Base-by-base conservation (phyloP, 2,797 vertebrate species). In the Platyrinchus mystaceus region DNA sequence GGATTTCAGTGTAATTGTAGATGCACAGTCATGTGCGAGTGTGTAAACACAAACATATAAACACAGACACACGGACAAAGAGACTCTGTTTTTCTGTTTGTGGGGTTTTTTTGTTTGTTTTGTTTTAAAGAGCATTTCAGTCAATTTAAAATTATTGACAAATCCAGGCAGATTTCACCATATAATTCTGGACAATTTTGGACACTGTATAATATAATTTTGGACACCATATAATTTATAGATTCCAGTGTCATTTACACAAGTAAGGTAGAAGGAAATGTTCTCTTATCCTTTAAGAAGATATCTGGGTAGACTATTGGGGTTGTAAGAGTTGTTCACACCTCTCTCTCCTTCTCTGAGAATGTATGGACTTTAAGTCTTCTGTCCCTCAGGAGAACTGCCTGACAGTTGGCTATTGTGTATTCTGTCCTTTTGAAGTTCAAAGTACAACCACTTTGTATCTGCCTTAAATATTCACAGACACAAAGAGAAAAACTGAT, bases 401-500 rank as follows among this genome's bases (percentile, higher is more conserved):
- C 27, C 7, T 14, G 60, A 10, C 69, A 68, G 62, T 58, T 78
- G 46, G 15, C n/a, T 91, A 77, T 37, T 77, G 41, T 56, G 11
- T 74, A 30, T 22, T 82, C 37, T 83, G 49, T 14, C 37, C n/a
- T 83, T 92, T 86, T 75, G 69, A 90, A 84, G 43, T 44, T 86
- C 67, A 28, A 14, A 88, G 58, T n/a, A 68, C 18, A 80, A 84
- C 53, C 28, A 36, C n/a, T 83, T 77, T 32, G 14, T 84, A 62
- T 24, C 28, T 85, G 46, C 37, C 64, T 81, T 74, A 92, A 81
- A 78, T 93, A 86, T 81, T 89, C 46, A 60, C 58, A 41, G 62
- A 39, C 36, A 69, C 10, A 47, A 87, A 89, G 14, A 28, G 46
- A 64, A 87, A 92, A 89, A 23, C 34, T 68, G 34, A 52, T 47